A percentile compares a stretch with the other conserved stretches of the same genome.
Evolutionary conservation across 2,113 vertebrate genomes (phyloP).

Genomic region (Pristiophorus japonicus): DNA sequence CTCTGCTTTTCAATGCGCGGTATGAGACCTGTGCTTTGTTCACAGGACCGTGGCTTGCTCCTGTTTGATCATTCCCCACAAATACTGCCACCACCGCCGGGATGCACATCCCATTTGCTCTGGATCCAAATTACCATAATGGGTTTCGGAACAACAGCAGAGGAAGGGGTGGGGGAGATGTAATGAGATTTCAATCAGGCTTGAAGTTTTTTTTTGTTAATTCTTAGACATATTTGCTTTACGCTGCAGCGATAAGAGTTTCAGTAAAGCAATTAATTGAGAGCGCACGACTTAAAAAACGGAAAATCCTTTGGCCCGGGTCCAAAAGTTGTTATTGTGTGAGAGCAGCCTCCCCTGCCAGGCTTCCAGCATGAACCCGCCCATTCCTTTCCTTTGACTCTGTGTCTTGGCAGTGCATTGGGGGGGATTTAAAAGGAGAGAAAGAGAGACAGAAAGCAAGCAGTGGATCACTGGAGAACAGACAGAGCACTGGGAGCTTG

Average conservation of each 20-base stretch:
- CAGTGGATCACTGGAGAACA: not conserved
- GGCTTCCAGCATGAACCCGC: not conserved
- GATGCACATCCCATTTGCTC: too few species aligned
- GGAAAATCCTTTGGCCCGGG: not conserved
- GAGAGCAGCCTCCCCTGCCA: not conserved
- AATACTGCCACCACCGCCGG: too few species aligned
- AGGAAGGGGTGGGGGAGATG: not conserved
- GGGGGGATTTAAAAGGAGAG: not conserved
- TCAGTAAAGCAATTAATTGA: not conserved
- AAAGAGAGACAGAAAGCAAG: constrained; percentile 28
- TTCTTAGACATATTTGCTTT: too few species aligned
- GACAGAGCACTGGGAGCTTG: not conserved
- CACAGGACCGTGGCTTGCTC: too few species aligned
- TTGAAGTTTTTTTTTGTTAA: not conserved
- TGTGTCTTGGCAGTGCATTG: not conserved
- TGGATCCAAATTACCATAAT: not conserved
- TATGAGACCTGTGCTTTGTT: too few species aligned
- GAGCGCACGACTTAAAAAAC: not conserved
- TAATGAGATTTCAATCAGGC: not conserved
- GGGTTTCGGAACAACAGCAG: not conserved
- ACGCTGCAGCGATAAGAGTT: not conserved
- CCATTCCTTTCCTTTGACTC: not conserved
- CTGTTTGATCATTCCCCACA: too few species aligned
- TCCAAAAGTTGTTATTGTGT: not conserved
- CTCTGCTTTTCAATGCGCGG: not conserved